phyloP scores from a whole-genome alignment of 2,888 invertebrate genomes.

The Aquatica leii region DNA sequence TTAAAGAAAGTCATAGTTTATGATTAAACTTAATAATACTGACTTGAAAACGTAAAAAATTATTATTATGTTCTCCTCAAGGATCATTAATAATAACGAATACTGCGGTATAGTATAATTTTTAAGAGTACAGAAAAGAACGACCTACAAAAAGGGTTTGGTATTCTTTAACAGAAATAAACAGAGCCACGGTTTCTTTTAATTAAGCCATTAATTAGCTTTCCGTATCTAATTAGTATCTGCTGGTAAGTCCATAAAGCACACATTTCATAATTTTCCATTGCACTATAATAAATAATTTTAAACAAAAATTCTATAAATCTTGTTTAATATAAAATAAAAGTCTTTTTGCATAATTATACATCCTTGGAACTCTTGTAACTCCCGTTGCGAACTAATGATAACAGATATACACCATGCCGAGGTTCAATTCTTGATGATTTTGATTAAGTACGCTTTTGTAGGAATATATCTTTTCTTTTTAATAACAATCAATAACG shows the following conservation, averaged over 20 bases:
- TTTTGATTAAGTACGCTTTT: conserved; percentile 2
- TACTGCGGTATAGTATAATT: not conserved
- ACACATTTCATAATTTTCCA: conserved; percentile 27
- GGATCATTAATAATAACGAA: conserved; percentile 7
- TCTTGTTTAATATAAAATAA: not conserved
- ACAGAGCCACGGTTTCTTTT: conserved; percentile 21
- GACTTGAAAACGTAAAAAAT: not conserved
- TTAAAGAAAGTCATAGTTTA: not conserved
- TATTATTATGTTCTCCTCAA: too few species aligned
- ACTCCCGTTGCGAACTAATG: conserved; percentile 20
- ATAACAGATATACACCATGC: conserved; percentile 15
- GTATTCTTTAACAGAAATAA: conserved; percentile 15
- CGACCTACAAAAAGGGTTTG: not conserved
- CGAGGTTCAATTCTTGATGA: conserved; percentile 10
- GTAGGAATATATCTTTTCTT: too few species aligned
- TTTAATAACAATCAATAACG: too few species aligned
- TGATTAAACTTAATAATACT: not conserved
- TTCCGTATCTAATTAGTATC: conserved; percentile 39
- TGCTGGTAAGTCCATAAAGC: conserved; percentile 34
- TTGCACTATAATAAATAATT: conserved; percentile 16
- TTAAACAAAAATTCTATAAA: not conserved
- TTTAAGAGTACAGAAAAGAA: conserved; percentile 5
- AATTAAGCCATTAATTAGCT: conserved; percentile 43
- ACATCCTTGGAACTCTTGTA: conserved; percentile 13
- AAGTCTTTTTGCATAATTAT: conserved; percentile 9